Percentiles rank a stretch among this genome's conserved stretches.
These are phyloP conservation scores for Agriopis aurantiaria DNA, from an alignment of 2,888 invertebrate genomes.

Conservation along the genomic window DNA sequence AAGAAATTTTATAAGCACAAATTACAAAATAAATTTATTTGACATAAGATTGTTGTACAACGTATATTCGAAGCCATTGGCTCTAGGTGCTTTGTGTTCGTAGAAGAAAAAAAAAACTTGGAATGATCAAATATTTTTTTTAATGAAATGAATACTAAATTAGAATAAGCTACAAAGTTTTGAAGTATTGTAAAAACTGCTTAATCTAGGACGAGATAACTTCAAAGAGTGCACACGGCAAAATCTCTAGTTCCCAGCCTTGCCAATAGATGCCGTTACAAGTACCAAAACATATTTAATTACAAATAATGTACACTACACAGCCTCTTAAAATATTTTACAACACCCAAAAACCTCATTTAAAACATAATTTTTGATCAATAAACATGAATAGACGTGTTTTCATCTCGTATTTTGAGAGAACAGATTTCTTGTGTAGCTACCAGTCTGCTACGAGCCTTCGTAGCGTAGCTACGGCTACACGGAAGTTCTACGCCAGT, in stretches of 20 bases:
- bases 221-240: conserved; percentile 1
- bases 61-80: too few species aligned
- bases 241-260: conserved; percentile 22
- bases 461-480: conserved; percentile 63
- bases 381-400: not conserved
- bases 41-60: too few species aligned
- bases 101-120: too few species aligned
- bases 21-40: too few species aligned
- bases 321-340: not conserved
- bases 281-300: conserved; percentile 39
- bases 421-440: conserved; percentile 33
- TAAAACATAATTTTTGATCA: not conserved
- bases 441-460: conserved; percentile 64
- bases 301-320: not conserved
- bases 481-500: conserved; percentile 51
- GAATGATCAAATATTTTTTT: too few species aligned
- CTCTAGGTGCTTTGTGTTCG: too few species aligned
- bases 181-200: not conserved
- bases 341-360: not conserved
- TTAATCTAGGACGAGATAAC: not conserved
- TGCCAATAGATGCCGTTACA: conserved; percentile 57
- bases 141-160: not conserved
- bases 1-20: too few species aligned
- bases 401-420: conserved; percentile 4
- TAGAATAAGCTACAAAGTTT: not conserved